Conservation (phyloP, 2,113 vertebrate genomes). For the Lagopus muta region DNA sequence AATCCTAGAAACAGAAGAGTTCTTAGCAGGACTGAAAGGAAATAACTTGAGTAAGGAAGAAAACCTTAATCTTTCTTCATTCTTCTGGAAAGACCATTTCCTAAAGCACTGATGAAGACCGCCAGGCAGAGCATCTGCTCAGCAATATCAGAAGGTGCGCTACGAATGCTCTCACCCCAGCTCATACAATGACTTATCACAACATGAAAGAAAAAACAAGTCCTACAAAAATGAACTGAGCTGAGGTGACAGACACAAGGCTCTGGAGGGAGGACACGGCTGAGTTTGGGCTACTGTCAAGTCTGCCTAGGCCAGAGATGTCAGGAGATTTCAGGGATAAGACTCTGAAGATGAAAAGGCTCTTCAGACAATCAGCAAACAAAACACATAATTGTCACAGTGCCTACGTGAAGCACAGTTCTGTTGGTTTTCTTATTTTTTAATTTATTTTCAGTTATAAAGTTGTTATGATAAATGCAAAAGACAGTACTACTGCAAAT, state of each 20-base stretch:
- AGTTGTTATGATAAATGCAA: neutral
- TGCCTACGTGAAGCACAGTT: rapidly evolving
- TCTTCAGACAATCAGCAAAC: neutral
- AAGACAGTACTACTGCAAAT: neutral
- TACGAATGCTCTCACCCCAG: neutral
- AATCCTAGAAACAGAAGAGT: neutral
- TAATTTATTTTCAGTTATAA: neutral
- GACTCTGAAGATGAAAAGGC: neutral
- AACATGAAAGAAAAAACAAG: neutral
- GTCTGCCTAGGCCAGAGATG: neutral
- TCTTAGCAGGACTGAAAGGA: neutral
- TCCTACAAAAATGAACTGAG: neutral
- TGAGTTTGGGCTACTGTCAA: neutral
- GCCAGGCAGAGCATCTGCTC: neutral
- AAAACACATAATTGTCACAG: rapidly evolving
- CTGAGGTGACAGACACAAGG: neutral
- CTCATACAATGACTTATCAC: neutral
- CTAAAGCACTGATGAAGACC: neutral
- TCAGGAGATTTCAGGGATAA: neutral
- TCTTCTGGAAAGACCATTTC: neutral
- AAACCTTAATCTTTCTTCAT: neutral
- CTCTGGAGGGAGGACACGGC: rapidly evolving
- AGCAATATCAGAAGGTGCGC: neutral
- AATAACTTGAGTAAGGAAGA: neutral
- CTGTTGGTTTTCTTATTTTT: neutral